Conservation (phyloP, 1,140 invertebrate genomes). For the Belonocnema kinseyi region DNA sequence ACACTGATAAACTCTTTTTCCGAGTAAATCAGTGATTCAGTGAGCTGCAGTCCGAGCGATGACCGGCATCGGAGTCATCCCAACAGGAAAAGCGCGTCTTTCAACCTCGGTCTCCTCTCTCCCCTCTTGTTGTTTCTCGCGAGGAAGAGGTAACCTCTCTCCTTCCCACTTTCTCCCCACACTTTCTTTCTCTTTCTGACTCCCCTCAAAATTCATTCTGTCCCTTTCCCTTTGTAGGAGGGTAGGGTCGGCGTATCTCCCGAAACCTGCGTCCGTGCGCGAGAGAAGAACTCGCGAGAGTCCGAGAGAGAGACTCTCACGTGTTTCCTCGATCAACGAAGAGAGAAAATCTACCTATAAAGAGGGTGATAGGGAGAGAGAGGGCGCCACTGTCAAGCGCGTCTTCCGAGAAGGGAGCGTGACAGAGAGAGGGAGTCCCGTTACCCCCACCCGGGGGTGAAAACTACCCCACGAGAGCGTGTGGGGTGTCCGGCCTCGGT, state of each 20-base stretch:
- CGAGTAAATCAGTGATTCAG: too few relatives aligned
- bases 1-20: background rate
- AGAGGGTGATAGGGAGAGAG: slow-evolving; percentile 33
- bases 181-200: background rate
- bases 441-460: slow-evolving; percentile 71
- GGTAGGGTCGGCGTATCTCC: slow-evolving; percentile 27
- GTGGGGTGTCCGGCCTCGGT: slow-evolving; percentile 71
- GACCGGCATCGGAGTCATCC: slow-evolving; percentile 13
- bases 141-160: slow-evolving; percentile 30
- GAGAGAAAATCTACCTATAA: background rate
- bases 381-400: slow-evolving; percentile 34
- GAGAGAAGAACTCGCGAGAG: slow-evolving; percentile 30
- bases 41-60: background rate
- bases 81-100: slow-evolving; percentile 34
- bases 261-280: slow-evolving; percentile 32
- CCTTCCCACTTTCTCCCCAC: slow-evolving; percentile 10
- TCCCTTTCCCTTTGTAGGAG: slow-evolving; percentile 1
- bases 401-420: slow-evolving; percentile 34
- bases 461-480: slow-evolving; percentile 71
- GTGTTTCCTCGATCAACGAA: too few relatives aligned
- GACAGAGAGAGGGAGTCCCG: slow-evolving; percentile 40
- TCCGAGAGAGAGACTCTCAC: slow-evolving; percentile 19
- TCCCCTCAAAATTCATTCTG: background rate
- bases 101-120: slow-evolving; percentile 32
- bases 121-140: background rate